Evolutionary conservation across 1,140 invertebrate species (phyloP).

Genomic region (Dreissena polymorpha): DNA sequence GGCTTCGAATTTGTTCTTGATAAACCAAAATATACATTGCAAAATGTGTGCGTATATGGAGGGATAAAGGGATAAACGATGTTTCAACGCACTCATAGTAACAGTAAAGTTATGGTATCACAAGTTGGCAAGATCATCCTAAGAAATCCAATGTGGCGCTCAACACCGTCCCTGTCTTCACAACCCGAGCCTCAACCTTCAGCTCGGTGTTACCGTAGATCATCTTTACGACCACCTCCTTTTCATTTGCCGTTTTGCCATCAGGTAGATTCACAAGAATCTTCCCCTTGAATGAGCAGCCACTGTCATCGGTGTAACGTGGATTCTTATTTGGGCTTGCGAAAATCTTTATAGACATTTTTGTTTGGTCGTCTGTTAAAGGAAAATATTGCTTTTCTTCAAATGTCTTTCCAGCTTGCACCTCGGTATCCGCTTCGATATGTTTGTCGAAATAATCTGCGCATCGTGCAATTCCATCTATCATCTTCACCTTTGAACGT

Average conservation of each 20-base stretch:
- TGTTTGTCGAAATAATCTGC: constrained; percentile 57
- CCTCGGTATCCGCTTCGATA: constrained; percentile 50
- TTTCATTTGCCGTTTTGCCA: constrained; percentile 17
- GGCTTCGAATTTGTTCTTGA: too few species aligned
- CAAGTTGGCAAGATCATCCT: constrained; percentile 18
- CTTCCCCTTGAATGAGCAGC: constrained; percentile 45
- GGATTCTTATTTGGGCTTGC: constrained; percentile 23
- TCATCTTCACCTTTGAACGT: constrained; percentile 13
- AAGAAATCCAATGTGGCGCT: constrained; percentile 60
- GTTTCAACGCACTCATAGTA: too few species aligned
- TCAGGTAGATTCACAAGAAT: constrained; percentile 52
- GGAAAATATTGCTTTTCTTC: constrained; percentile 28
- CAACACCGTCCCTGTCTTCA: constrained; percentile 36
- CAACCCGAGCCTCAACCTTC: constrained; percentile 47
- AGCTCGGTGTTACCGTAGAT: constrained; percentile 61
- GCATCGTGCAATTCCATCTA: constrained; percentile 48
- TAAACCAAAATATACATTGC: too few species aligned
- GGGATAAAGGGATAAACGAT: too few species aligned
- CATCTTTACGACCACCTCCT: constrained; percentile 49
- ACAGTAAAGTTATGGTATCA: background rate
- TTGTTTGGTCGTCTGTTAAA: background rate
- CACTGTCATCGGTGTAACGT: constrained; percentile 36
- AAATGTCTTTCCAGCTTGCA: constrained; percentile 20
- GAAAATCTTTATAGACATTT: constrained; percentile 13
- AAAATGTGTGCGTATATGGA: too few species aligned